Evolutionary conservation across 2,113 vertebrate species (phyloP).

Genomic region (Suricata suricatta): DNA sequence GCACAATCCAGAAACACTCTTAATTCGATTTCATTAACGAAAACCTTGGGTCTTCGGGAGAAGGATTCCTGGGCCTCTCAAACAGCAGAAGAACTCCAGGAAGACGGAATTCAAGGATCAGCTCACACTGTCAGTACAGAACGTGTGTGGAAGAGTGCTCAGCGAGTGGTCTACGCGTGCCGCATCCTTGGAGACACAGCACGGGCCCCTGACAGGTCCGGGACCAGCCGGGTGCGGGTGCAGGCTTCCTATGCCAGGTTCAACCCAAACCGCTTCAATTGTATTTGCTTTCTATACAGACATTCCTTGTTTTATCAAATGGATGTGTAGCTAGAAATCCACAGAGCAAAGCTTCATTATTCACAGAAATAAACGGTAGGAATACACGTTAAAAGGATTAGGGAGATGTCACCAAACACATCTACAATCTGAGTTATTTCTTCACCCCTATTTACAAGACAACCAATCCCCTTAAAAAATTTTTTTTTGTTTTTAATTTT

Average conservation of each 20-base stretch:
- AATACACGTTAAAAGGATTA: background rate
- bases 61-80: background rate
- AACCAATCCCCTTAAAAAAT: background rate
- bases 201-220: background rate
- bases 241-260: too few relatives aligned
- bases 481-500: too few relatives aligned
- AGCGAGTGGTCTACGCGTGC: background rate
- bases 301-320: background rate
- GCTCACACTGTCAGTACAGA: background rate
- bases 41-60: background rate
- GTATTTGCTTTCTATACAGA: background rate
- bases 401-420: background rate
- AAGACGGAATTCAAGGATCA: background rate
- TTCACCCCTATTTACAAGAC: background rate
- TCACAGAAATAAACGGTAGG: background rate
- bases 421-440: background rate
- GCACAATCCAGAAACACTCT: background rate
- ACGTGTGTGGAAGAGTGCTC: background rate
- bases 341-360: background rate
- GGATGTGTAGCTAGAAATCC: background rate
- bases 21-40: background rate
- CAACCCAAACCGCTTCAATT: background rate
- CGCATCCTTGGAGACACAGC: background rate
- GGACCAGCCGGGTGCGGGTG: background rate
- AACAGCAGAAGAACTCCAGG: background rate